These are phyloP conservation scores for Apodemia mormo DNA, from an alignment of 2,888 invertebrate genomes.

Conservation along the genomic window DNA sequence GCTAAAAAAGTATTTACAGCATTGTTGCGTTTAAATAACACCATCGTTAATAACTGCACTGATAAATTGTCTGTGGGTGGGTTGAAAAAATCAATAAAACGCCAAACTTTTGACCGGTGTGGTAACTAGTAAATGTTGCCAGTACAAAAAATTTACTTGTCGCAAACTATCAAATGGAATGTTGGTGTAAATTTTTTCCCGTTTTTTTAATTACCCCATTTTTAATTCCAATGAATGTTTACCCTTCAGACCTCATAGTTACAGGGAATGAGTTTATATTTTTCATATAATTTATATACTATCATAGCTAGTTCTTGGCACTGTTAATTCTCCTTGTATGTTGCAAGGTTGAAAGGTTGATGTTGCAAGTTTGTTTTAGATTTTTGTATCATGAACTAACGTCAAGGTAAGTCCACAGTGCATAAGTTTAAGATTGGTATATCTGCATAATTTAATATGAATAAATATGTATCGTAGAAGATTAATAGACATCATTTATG, in stretches of 20 bases:
- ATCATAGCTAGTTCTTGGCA: slow-evolving; percentile 70
- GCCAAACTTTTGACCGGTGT: slow-evolving; percentile 7
- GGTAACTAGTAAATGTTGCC: slow-evolving; percentile 58
- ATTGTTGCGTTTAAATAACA: too few relatives aligned
- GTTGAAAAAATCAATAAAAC: slow-evolving; percentile 10
- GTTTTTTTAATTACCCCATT: slow-evolving; percentile 52
- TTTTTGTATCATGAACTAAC: slow-evolving; percentile 34
- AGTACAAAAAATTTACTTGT: slow-evolving; percentile 59
- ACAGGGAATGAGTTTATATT: slow-evolving; percentile 72
- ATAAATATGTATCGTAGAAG: too few relatives aligned
- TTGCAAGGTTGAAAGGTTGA: slow-evolving; percentile 57
- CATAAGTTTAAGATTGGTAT: slow-evolving; percentile 41
- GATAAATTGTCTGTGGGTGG: neutral
- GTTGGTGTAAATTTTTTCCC: slow-evolving; percentile 83
- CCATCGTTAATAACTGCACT: neutral
- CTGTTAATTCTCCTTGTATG: slow-evolving; percentile 58
- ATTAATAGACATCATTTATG: too few relatives aligned
- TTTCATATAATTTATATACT: slow-evolving; percentile 63
- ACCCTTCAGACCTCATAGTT: slow-evolving; percentile 58
- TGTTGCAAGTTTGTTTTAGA: slow-evolving; percentile 62
- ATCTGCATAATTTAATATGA: slow-evolving; percentile 44
- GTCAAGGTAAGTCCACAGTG: slow-evolving; percentile 55
- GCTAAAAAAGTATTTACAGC: too few relatives aligned
- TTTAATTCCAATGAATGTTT: slow-evolving; percentile 83
- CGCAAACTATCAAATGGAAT: slow-evolving; percentile 83